phyloP scores from a whole-genome alignment of 2,888 invertebrate species.

The Tenthredo scrophulariae region DNA sequence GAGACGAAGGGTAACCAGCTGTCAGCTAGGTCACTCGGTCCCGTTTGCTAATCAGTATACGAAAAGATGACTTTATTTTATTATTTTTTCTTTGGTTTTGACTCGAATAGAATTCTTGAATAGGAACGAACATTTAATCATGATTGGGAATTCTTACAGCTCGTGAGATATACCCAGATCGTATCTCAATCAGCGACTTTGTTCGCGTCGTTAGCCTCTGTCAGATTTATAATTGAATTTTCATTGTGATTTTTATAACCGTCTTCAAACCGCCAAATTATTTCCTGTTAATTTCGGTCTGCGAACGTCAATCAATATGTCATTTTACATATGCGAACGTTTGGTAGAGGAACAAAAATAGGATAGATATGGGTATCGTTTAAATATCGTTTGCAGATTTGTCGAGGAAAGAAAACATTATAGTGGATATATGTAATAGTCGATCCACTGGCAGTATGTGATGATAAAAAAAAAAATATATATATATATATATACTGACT shows the following conservation, averaged over 20 bases:
- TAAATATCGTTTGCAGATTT: neutral
- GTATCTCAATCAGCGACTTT: slow-evolving; percentile 7
- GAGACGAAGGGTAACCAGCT: neutral
- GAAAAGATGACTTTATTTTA: neutral
- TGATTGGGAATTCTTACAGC: neutral
- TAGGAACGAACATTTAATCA: neutral
- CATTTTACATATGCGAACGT: neutral
- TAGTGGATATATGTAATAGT: neutral
- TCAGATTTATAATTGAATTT: neutral
- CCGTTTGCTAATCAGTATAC: neutral
- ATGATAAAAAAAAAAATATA: neutral
- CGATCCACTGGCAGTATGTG: neutral
- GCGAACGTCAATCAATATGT: neutral
- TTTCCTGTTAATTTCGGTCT: neutral
- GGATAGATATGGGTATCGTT: neutral
- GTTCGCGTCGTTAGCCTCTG: neutral
- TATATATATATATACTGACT: neutral
- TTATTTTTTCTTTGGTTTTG: neutral
- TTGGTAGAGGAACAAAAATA: neutral
- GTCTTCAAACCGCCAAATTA: slow-evolving; percentile 15
- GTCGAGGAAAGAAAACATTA: neutral
- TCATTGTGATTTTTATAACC: neutral
- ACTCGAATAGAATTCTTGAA: neutral
- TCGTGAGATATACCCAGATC: neutral
- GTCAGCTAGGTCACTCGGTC: neutral